Percentiles rank a stretch among this genome's conserved stretches.
These are phyloP conservation scores for Dolomedes plantarius DNA, from an alignment of 2,888 invertebrate genomes.

Conservation along the genomic window DNA sequence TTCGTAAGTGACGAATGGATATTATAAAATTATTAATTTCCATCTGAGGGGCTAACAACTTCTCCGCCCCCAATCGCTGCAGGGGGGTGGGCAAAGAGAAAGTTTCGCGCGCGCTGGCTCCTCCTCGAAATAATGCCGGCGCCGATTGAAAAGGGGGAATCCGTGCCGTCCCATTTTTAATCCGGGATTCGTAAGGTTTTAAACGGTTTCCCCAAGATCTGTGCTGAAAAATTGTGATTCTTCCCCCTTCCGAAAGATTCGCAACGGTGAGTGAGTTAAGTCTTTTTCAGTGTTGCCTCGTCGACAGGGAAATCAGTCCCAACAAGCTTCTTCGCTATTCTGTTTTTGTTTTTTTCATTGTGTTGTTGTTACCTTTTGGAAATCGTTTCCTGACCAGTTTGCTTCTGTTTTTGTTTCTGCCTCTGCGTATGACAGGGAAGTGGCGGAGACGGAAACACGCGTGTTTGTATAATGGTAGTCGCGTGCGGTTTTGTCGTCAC, in stretches of 20 bases:
- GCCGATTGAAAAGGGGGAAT: conserved; percentile 23
- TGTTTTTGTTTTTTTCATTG: no score
- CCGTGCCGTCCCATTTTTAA: conserved; percentile 9
- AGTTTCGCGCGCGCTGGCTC: neutral
- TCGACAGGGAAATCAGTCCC: no score
- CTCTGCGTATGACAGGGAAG: no score
- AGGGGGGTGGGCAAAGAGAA: neutral
- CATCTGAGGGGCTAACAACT: conserved; percentile 60
- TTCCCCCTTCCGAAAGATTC: neutral
- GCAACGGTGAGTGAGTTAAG: neutral
- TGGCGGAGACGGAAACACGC: no score
- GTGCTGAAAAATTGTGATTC: conserved; percentile 1
- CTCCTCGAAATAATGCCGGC: neutral
- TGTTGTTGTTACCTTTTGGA: no score
- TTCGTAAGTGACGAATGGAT: conserved; percentile 71
- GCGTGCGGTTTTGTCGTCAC: no score
- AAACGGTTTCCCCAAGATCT: conserved; percentile 10
- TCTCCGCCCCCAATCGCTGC: conserved; percentile 12
- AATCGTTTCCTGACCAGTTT: no score
- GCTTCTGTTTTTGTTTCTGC: no score
- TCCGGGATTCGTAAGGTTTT: conserved; percentile 12
- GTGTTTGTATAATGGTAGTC: no score
- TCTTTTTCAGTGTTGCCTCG: neutral
- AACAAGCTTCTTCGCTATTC: no score
- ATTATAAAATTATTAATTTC: conserved; percentile 72